These are phyloP conservation scores for Platyscelio sp. DNA, from an alignment of 2,888 invertebrate genomes.

Conservation along the genomic window DNA sequence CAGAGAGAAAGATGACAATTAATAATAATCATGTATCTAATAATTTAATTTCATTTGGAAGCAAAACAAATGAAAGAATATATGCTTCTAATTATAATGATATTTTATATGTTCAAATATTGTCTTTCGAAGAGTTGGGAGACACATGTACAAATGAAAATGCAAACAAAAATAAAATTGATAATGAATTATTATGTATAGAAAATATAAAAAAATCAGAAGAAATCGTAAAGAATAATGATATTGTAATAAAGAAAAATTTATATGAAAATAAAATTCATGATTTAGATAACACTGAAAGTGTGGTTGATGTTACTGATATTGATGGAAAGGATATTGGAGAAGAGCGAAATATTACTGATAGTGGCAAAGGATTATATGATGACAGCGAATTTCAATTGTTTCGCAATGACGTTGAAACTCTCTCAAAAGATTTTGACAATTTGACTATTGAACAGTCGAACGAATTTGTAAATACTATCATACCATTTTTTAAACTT, in stretches of 20 bases:
- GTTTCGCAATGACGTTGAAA: neutral
- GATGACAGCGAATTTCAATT: too few species aligned
- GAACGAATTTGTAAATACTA: neutral
- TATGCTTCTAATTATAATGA: neutral
- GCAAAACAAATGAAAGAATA: neutral
- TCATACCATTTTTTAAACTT: slow-evolving; percentile 1
- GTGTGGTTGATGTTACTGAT: too few species aligned
- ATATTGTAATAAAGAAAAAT: too few species aligned
- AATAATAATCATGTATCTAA: neutral
- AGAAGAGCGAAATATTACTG: neutral
- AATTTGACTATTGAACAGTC: neutral
- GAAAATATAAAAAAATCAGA: too few species aligned
- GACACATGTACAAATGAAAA: neutral
- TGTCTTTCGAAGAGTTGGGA: too few species aligned
- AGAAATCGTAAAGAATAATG: neutral
- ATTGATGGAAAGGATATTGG: too few species aligned
- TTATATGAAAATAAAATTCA: too few species aligned
- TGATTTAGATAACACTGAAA: too few species aligned
- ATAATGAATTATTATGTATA: too few species aligned
- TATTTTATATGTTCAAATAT: neutral
- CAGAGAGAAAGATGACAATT: neutral
- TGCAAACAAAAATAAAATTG: too few species aligned
- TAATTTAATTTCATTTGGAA: neutral
- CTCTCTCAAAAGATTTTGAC: neutral
- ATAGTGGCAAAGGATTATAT: neutral